Evolutionary conservation across 2,888 invertebrate genomes (phyloP).

Genomic region (Hirtodrosophila trivittata): DNA sequence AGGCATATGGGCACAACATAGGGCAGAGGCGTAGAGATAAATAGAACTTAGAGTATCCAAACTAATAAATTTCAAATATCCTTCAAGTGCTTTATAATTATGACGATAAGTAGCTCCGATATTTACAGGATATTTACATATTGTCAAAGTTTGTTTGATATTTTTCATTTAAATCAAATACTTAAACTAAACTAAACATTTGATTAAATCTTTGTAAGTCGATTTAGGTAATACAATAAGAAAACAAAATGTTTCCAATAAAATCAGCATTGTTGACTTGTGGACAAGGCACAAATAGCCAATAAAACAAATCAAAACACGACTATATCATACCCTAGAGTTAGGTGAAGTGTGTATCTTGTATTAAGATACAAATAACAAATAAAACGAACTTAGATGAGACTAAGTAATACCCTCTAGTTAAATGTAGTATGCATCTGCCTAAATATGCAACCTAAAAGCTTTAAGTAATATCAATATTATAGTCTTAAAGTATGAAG

Average conservation of each 20-base stretch:
- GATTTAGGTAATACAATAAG: slow-evolving; percentile 9
- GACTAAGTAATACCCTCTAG: slow-evolving; percentile 23
- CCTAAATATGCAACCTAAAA: no score
- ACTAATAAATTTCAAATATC: neutral
- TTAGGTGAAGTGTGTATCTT: no score
- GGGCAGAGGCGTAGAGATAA: neutral
- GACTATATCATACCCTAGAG: no score
- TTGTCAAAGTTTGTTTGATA: neutral
- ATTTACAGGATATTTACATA: no score
- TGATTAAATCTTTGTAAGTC: neutral
- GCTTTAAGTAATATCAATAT: no score
- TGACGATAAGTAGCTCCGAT: no score
- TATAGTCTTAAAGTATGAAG: no score
- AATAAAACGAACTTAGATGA: neutral
- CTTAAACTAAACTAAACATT: neutral
- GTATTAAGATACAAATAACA: no score
- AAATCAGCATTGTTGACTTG: slow-evolving; percentile 49
- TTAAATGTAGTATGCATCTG: no score
- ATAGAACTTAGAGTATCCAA: neutral
- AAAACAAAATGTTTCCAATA: slow-evolving; percentile 42
- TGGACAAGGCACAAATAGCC: slow-evolving; percentile 21
- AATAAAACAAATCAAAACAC: no score
- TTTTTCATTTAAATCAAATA: neutral
- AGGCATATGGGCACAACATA: no score
- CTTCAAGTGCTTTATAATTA: neutral